Percentiles rank a stretch among this genome's conserved stretches.
These are phyloP conservation scores for Crotalus helleri DNA, from an alignment of 2,113 vertebrate genomes.

Conservation along the genomic window DNA sequence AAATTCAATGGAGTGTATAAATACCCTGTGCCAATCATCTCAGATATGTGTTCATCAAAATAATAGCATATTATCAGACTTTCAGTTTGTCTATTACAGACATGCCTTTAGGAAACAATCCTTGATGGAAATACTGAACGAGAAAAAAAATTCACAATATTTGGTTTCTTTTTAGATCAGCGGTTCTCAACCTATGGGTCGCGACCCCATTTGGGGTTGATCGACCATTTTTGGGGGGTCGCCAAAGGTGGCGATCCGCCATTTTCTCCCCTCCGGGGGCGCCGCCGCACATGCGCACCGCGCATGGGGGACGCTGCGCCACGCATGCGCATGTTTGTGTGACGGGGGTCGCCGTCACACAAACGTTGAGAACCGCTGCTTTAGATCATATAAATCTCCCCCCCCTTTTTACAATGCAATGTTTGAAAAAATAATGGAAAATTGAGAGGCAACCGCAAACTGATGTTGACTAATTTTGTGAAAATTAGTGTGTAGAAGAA, in stretches of 20 bases:
- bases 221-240: too few relatives aligned
- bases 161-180: neutral
- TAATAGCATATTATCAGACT: neutral
- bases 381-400: neutral
- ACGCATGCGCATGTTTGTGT: too few relatives aligned
- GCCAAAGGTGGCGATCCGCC: too few relatives aligned
- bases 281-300: too few relatives aligned
- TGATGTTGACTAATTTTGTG: slow-evolving; percentile 1
- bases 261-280: too few relatives aligned
- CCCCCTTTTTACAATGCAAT: neutral
- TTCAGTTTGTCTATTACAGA: neutral
- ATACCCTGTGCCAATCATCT: neutral
- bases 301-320: too few relatives aligned
- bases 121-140: neutral
- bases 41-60: neutral
- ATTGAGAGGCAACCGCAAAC: neutral
- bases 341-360: too few relatives aligned
- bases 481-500: neutral
- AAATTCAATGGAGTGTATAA: neutral
- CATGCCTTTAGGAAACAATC: neutral
- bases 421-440: neutral
- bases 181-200: too few relatives aligned
- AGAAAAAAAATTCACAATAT: neutral
- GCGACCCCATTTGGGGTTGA: too few relatives aligned
- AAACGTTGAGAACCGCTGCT: neutral